Evolutionary conservation across 1,140 invertebrate genomes (phyloP).

Genomic region (Danaus melanippus): DNA sequence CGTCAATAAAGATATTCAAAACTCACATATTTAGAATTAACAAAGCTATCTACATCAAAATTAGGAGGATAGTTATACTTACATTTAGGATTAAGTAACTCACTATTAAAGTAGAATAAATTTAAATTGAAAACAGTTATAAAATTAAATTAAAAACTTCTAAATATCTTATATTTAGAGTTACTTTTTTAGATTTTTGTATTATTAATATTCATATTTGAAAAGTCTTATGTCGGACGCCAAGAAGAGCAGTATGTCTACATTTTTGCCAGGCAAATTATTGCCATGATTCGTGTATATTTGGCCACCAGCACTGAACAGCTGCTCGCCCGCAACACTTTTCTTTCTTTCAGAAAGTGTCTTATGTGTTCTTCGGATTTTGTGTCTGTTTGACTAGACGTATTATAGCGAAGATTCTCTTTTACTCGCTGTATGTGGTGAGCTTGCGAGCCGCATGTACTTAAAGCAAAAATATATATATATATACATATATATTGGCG

Average conservation of each 20-base stretch:
- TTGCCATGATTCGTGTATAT: conserved; percentile 14
- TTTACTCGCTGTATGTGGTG: conserved; percentile 12
- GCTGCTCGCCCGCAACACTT: conserved; percentile 33
- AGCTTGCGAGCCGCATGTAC: conserved; percentile 7
- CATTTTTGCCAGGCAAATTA: conserved; percentile 7
- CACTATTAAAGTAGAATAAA: no score
- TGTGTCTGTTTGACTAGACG: conserved; percentile 13
- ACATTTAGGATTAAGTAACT: no score
- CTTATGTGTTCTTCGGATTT: conserved; percentile 7
- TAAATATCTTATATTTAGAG: no score
- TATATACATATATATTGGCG: no score
- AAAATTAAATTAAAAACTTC: no score
- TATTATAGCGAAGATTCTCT: conserved; percentile 20
- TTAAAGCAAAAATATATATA: no score
- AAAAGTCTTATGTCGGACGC: conserved; percentile 3
- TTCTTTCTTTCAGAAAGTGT: conserved; percentile 19
- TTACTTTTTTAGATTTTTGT: no score
- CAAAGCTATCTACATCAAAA: no score
- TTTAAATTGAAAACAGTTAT: no score
- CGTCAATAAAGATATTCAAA: no score
- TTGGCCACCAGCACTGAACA: conserved; percentile 28
- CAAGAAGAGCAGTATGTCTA: background rate
- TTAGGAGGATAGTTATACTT: no score
- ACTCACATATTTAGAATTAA: no score
- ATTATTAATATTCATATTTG: conserved; percentile 8